Evolutionary conservation across 2,888 invertebrate species (phyloP), one percentile per base, ranked within the genome.

Genomic region (Lapara coniferarum): DNA sequence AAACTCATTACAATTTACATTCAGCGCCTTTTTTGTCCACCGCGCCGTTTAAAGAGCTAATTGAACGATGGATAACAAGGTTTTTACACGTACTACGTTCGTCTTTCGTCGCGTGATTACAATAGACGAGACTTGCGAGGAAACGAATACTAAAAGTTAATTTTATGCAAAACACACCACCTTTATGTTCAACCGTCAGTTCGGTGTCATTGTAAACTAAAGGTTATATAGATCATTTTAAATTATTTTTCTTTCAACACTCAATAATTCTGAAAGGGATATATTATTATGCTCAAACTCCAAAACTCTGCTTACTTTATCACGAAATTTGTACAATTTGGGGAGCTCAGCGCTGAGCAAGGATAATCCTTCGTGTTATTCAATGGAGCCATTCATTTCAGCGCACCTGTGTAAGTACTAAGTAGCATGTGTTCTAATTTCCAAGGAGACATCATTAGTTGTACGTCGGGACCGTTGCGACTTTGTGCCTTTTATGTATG

Each of bases 391-490:
- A 63, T 63, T 63, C 63, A 63, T 63, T 49, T 19, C 49, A 46
- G 63, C 49, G 63, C 63, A 63, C 63, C 63, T 63, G 63, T 63
- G 63, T 63, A 63, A 19, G 63, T 49, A 63, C 46, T 63, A 63
- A 19, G 63, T 63, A 63, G 63, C 73, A 71, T 75, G 74, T 72
- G 71, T 70, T 74, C 74, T 74, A 74, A 77, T 63, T 69, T 63
- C 19, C 44, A 69, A 70, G 70, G 66, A 69, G 68, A 75, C 77
- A 72, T 75, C 75, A 74, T 75, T 78, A 75, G 71, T 69, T 59
- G 53, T 69, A 69, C 44, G 68, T 68, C 68, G 68, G 52, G 19
- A 63, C 19, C 19, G 63, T 49, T 49, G 19, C 49, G 49, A 63
- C 63, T 63, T 19, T 25, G 63, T 16, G 19, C 19, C 63, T 19